Conservation (phyloP, 2,113 vertebrate genomes). For the Oryzias javanicus region DNA sequence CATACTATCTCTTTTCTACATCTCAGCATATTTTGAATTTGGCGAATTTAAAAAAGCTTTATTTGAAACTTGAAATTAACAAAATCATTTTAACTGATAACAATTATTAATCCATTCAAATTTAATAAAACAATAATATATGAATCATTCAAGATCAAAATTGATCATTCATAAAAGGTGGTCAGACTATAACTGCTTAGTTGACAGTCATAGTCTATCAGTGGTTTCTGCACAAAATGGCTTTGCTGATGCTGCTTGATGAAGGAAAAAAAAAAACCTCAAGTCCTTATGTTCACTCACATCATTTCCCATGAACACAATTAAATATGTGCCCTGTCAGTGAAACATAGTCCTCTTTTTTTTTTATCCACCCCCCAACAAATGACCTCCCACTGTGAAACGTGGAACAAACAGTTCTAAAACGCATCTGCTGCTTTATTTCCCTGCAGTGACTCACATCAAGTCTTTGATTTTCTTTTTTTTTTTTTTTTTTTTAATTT, state of each 20-base stretch:
- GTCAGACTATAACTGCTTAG: not conserved
- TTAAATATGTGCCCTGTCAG: slow-evolving; percentile 18
- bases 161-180: too few relatives aligned
- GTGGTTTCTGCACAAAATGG: not conserved
- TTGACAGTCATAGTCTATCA: not conserved
- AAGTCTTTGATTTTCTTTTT: slow-evolving; percentile 42
- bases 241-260: not conserved
- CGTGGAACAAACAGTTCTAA: slow-evolving; percentile 31
- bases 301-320: slow-evolving; percentile 11
- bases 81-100: too few relatives aligned
- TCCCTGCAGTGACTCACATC: slow-evolving; percentile 58
- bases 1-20: too few relatives aligned
- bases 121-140: too few relatives aligned
- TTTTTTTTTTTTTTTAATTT: slow-evolving; percentile 5
- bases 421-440: slow-evolving; percentile 6
- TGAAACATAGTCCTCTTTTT: not conserved
- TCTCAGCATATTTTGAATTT: too few relatives aligned
- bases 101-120: too few relatives aligned
- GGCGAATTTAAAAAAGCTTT: too few relatives aligned
- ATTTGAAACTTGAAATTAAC: too few relatives aligned
- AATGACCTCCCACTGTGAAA: slow-evolving; percentile 41
- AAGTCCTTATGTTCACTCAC: slow-evolving; percentile 1
- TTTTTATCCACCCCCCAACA: slow-evolving; percentile 5
- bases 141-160: too few relatives aligned
- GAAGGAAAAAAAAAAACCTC: not conserved